A percentile compares a stretch with the other conserved stretches of the same genome.
Evolutionary conservation across 2,113 vertebrate species (phyloP).

Genomic region (Corythornis vintsioides): DNA sequence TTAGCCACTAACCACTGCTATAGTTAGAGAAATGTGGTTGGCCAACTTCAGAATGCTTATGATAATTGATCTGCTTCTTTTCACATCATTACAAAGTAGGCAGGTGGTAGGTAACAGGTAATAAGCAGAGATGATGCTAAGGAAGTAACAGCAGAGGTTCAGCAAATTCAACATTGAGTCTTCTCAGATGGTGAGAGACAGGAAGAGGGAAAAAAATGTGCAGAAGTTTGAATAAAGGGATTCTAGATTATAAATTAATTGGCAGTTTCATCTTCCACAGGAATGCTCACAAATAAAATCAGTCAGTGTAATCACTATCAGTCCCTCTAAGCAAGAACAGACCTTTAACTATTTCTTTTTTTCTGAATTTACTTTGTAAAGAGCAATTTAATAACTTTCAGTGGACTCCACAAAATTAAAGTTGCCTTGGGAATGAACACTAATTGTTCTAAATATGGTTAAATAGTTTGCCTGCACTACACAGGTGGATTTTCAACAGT

Average conservation of each 20-base stretch:
- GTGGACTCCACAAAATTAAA: background rate
- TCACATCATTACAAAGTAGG: background rate
- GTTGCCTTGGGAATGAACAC: background rate
- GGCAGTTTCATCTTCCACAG: background rate
- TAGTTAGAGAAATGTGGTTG: background rate
- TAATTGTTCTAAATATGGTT: background rate
- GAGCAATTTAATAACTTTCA: constrained; percentile 11
- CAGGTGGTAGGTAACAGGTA: background rate
- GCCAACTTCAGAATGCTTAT: background rate
- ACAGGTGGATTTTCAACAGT: background rate
- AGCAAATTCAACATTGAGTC: background rate
- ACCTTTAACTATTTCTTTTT: background rate
- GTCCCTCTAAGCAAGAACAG: background rate
- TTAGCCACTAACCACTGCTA: background rate
- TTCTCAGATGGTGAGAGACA: background rate
- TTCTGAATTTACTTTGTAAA: background rate
- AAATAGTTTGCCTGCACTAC: background rate
- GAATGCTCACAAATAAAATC: background rate
- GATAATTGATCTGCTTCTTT: background rate
- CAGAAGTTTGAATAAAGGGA: background rate
- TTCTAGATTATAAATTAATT: background rate
- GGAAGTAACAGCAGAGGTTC: background rate
- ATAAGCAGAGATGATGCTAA: background rate
- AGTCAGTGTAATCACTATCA: background rate
- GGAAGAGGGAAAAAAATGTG: background rate